Percentiles rank a stretch among this genome's conserved stretches.
These are phyloP conservation scores for Punctoribates punctum DNA, from an alignment of 2,888 invertebrate species.

Conservation along the genomic window DNA sequence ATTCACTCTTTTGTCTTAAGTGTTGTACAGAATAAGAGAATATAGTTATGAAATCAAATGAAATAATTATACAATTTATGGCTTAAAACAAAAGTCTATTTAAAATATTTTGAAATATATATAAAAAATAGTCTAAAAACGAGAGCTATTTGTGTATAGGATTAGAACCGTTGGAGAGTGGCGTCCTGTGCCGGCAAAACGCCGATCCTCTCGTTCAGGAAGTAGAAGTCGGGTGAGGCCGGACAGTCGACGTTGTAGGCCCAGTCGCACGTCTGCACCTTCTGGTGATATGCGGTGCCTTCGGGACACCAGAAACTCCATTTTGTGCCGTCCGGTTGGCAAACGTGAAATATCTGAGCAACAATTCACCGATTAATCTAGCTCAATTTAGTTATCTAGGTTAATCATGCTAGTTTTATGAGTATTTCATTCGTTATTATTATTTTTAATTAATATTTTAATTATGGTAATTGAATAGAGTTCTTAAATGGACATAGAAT, in stretches of 20 bases:
- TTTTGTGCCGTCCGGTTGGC: slow-evolving; percentile 45
- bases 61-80: no score
- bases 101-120: neutral
- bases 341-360: neutral
- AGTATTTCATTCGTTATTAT: neutral
- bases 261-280: slow-evolving; percentile 50
- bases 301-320: slow-evolving; percentile 54
- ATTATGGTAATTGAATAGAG: no score
- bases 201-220: slow-evolving; percentile 45
- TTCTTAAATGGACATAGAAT: no score
- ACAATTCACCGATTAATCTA: neutral
- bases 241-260: slow-evolving; percentile 57
- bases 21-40: no score
- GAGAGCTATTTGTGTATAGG: neutral
- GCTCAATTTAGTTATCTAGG: neutral
- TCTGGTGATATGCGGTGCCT: slow-evolving; percentile 51
- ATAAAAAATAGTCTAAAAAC: neutral
- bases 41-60: no score
- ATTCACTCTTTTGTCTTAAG: no score
- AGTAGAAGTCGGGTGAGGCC: slow-evolving; percentile 67
- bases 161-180: neutral
- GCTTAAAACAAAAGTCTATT: no score
- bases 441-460: no score
- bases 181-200: slow-evolving; percentile 1
- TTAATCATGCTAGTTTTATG: neutral